Conservation (phyloP, 2,888 invertebrate species). For the Boloria euphrosyne region DNA sequence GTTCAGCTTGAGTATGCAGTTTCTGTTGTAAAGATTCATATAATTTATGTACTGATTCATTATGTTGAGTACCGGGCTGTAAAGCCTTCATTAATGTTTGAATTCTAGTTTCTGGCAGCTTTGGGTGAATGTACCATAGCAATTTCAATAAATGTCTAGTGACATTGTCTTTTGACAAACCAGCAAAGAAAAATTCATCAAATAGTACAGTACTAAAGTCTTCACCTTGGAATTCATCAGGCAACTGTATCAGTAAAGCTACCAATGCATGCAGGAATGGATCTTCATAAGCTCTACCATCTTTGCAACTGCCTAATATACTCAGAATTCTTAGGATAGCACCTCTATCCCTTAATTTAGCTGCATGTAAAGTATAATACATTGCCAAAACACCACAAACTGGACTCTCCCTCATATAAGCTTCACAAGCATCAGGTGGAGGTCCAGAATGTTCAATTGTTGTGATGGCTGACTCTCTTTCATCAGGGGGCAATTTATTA, state of each 20-base stretch:
- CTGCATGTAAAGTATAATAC: conserved; percentile 96
- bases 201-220: conserved; percentile 97
- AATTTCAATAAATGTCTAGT: conserved; percentile 94
- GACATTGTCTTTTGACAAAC: conserved; percentile 94
- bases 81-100: conserved; percentile 91
- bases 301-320: conserved; percentile 94
- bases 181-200: conserved; percentile 97
- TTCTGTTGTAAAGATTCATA: conserved; percentile 91
- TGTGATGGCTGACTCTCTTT: conserved; percentile 95
- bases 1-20: conserved; percentile 87
- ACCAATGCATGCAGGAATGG: conserved; percentile 96
- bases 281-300: conserved; percentile 96
- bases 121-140: conserved; percentile 94
- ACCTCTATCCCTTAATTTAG: conserved; percentile 89
- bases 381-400: conserved; percentile 96
- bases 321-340: conserved; percentile 93
- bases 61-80: conserved; percentile 89
- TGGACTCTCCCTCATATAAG: conserved; percentile 94
- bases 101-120: conserved; percentile 89
- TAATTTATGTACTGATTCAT: conserved; percentile 91
- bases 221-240: conserved; percentile 95
- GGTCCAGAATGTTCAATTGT: conserved; percentile 97
- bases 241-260: conserved; percentile 91
- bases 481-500: conserved; percentile 94
- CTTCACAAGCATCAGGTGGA: conserved; percentile 95